Percentiles rank a stretch among this genome's conserved stretches.
Evolutionary conservation across 1,140 invertebrate genomes (phyloP).

Genomic region (Metaphire vulgaris): DNA sequence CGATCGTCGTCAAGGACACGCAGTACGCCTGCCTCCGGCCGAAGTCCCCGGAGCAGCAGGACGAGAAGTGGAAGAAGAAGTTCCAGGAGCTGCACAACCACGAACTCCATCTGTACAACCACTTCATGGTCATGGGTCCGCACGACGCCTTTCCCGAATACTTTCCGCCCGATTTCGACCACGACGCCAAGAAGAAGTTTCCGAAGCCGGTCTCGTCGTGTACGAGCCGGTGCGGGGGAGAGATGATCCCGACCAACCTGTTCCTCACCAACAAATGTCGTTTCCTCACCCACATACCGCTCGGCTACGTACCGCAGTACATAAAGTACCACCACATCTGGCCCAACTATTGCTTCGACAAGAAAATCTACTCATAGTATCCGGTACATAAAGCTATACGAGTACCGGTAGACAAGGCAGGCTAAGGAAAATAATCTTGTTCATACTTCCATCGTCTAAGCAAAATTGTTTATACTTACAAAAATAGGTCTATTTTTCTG

Average conservation of each 20-base stretch:
- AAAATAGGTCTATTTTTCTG: too few species aligned
- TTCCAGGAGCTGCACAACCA: neutral
- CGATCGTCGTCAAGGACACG: neutral
- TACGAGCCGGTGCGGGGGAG: neutral
- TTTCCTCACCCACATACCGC: neutral
- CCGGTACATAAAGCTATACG: too few species aligned
- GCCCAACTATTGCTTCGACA: neutral
- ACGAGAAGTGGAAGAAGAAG: neutral
- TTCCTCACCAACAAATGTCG: neutral
- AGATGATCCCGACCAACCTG: neutral
- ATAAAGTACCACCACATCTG: neutral
- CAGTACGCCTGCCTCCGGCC: neutral
- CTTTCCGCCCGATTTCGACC: neutral
- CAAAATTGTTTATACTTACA: too few species aligned
- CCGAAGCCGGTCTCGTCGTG: neutral
- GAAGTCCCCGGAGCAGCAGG: neutral
- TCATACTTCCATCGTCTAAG: too few species aligned
- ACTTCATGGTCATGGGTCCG: neutral
- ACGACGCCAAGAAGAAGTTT: neutral
- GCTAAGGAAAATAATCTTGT: too few species aligned
- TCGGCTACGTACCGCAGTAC: neutral
- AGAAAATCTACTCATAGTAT: too few species aligned
- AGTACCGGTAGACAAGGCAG: too few species aligned
- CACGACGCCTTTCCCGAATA: neutral
- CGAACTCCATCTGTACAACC: neutral